Base-by-base conservation (phyloP, 2,113 vertebrate species). In the Myrmecophaga tridactyla region DNA sequence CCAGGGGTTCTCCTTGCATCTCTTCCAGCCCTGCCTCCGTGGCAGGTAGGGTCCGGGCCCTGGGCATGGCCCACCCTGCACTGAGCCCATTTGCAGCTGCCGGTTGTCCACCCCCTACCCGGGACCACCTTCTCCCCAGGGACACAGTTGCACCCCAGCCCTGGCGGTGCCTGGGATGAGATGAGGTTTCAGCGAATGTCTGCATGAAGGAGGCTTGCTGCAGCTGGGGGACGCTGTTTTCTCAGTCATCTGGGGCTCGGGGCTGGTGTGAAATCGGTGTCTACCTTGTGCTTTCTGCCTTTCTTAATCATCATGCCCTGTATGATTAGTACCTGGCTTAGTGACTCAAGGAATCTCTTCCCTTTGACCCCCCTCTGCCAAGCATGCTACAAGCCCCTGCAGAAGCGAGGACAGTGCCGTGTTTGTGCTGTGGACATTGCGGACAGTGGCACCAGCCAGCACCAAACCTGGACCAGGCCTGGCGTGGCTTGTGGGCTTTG, bases 261-360 rank as follows among this genome's bases (percentile, higher is more conserved):
- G 4, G 41, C 5, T 73, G 17, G 43, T 5, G 18, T 31, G 46
- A 21, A 7, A 0, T 27, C 14, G 0, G 21, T 2, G 0, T 21
- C 34, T 13, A 6, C 31, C 86, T 31, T 0, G 0, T 4, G 72
- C 62, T 34, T 72, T 34, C 78, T 25, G 2, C 3, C 46, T 51
- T 65, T 13, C 6, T 25, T 1, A 17, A 7, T n/a, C n/a, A n/a
- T n/a, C n/a, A n/a, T 5, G 1, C 17, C 67, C 27, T 46, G 2
- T 4, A 20, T 1, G n/a, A 48, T 39, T 23, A 60, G 58, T 1
- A 6, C 48, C 20, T 9, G n/a, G 72, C 58, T 63, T 51, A 20
- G n/a, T 29, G 14, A 39, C 11, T 39, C 7, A 36, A 12, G 15
- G 12, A 41, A 51, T 27, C 29, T 34, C 46, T 46, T 80, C n/a